A percentile compares a stretch with the other conserved stretches of the same genome.
These are phyloP conservation scores for Aptenodytes forsteri DNA, from an alignment of 2,113 vertebrate genomes.

Conservation along the genomic window DNA sequence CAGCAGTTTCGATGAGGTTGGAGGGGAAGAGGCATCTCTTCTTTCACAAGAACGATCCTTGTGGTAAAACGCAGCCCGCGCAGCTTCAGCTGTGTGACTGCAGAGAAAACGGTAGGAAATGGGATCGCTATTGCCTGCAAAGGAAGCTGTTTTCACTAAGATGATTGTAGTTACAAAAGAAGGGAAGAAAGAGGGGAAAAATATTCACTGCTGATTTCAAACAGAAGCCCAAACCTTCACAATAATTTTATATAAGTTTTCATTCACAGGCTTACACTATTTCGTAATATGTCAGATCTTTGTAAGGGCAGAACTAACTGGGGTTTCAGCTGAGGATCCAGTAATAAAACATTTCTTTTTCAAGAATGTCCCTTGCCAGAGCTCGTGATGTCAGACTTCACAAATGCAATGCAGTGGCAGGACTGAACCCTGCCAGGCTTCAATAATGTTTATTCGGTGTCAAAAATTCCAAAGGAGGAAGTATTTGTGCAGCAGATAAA, in stretches of 20 bases:
- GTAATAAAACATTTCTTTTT: background rate
- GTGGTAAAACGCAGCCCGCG: fast-evolving
- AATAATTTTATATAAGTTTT: background rate
- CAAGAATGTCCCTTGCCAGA: background rate
- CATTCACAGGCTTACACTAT: background rate
- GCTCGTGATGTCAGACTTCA: background rate
- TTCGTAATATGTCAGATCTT: background rate
- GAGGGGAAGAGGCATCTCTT: background rate
- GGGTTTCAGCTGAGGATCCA: background rate
- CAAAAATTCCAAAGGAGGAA: background rate
- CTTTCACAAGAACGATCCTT: background rate
- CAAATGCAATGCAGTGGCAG: background rate
- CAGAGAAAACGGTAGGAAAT: fast-evolving
- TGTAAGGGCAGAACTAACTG: background rate
- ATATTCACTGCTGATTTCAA: background rate
- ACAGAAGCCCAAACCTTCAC: background rate
- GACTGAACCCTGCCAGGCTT: background rate
- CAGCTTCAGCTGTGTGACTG: background rate
- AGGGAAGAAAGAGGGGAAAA: background rate
- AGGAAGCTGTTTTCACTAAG: background rate
- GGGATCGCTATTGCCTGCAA: background rate
- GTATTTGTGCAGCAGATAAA: background rate
- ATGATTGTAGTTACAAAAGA: background rate
- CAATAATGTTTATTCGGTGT: fast-evolving
- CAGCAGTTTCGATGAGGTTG: background rate